Evolutionary conservation across 2,888 invertebrate species (phyloP), one percentile per base, ranked within the genome.

Genomic region (Microchrysa polita): DNA sequence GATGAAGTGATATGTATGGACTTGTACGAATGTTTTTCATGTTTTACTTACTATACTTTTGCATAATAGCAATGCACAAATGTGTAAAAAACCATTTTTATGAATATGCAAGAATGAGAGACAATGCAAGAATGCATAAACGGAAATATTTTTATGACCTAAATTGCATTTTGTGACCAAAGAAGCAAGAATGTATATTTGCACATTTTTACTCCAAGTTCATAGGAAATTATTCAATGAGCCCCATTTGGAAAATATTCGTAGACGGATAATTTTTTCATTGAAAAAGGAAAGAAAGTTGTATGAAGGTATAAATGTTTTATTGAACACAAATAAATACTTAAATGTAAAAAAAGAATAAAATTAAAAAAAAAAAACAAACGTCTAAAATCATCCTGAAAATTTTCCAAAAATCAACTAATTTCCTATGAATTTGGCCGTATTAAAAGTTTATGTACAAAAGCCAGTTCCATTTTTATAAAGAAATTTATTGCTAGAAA

Each of bases 171-270:
- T 23, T 59, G 23, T 44, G 65, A 34, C 27, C n/a, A 22, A 65
- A 44, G 10, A 40, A 18, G 20, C 7, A 55, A 12, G 16, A 34
- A 34, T 34, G 27, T 48, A n/a, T n/a, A 34, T 34, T 34, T 34
- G 34, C 52, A 2, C 27, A 34, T 34, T 34, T n/a, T n/a, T 48
- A 18, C 14, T 40, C 22, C 55, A 55, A 69, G 69, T 69, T 34
- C 69, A 69, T 57, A 18, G 2, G n/a, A 55, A 69, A 57, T 69
- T 69, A 57, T 10, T 20, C 20, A 48, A 69, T 52, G 69, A 69
- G 69, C 69, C 69, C 69, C 69, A 20, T 57, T 69, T 57, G 57
- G 44, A 57, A 69, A 55, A 57, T 55, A 57, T 42, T 55, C 22
- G 7, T 59, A 7, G 27, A 7, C 27, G 27, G 7, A 34, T 7